phyloP scores from a whole-genome alignment of 2,113 vertebrate species.

The Neogale vison region DNA sequence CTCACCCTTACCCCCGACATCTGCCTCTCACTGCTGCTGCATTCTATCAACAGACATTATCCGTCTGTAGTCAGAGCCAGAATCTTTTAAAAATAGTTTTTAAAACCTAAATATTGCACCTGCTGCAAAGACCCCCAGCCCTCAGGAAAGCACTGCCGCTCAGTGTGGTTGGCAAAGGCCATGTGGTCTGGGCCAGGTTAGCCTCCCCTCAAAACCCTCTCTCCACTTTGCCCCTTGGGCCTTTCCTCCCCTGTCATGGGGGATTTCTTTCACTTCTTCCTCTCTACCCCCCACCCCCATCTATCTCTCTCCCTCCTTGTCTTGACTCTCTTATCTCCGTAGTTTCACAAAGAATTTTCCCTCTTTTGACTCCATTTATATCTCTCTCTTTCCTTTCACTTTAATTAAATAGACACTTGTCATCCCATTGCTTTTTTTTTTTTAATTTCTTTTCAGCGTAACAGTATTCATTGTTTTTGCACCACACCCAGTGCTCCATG shows the following conservation, averaged over 20 bases:
- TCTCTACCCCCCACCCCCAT: background rate
- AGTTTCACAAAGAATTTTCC: background rate
- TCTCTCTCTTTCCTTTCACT: background rate
- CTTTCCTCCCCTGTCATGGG: background rate
- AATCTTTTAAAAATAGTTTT: background rate
- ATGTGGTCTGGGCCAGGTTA: background rate
- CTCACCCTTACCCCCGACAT: background rate
- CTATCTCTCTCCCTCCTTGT: background rate
- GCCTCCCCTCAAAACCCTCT: background rate
- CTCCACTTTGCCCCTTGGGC: background rate
- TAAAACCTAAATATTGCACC: background rate
- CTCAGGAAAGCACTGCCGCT: background rate
- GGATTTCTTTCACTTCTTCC: background rate
- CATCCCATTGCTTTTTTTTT: background rate
- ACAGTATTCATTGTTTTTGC: too few relatives aligned
- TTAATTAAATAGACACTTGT: background rate
- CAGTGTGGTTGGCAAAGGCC: background rate
- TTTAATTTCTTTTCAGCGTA: too few relatives aligned
- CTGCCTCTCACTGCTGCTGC: too few relatives aligned
- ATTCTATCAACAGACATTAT: background rate
- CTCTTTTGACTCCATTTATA: background rate
- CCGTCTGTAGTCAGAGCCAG: too few relatives aligned
- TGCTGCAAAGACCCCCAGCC: background rate
- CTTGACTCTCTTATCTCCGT: background rate
- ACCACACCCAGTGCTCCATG: too few relatives aligned